Evolutionary conservation across 2,888 invertebrate genomes (phyloP), one percentile per base, ranked within the genome.

Genomic region (Pogonocherus hispidulus): DNA sequence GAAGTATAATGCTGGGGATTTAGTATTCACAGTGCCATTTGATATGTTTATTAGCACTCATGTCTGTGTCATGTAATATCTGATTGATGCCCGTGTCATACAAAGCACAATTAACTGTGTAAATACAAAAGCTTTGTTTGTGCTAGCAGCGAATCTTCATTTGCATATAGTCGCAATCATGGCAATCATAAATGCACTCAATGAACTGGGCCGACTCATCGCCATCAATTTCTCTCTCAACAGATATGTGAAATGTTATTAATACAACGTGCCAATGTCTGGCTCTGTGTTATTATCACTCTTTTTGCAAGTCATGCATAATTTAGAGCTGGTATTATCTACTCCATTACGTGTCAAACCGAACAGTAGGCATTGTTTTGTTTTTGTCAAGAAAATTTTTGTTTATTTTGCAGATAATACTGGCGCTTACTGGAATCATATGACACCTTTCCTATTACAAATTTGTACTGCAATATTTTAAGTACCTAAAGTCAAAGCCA

Each of bases 71-170:
- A 60, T 63, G 68, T 72, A 67, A 55, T 63, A 57, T 59, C 64
- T 68, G 72, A 72, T 70, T 70, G 70, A 72, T 72, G 65, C 22
- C 23, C 57, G 65, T 64, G 67, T 44, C 65, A 37, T 64, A 27
- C 70, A 20, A 19, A 52, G 52, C 55, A 59, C 66, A 66, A 72
- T 72, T 70, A 70, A 68, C 71, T 66, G 59, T 35, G 62, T 67
- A 71, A 69, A 69, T 63, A 70, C 67, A 51, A 62, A 54, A 67
- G 59, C 64, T 62, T 23, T 65, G 64, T 69, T 71, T 71, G 59
- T 63, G 57, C 67, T 67, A 37, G 66, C 64, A 59, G 57, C 49
- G 41, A 60, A 27, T 64, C 49, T 57, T 57, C 65, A 65, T 65
- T 65, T 65, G 56, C 65, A 65, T 65, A 51, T n/a, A 16, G 57